Conservation (phyloP, 2,888 invertebrate genomes). For the Keiferia lycopersicella region DNA sequence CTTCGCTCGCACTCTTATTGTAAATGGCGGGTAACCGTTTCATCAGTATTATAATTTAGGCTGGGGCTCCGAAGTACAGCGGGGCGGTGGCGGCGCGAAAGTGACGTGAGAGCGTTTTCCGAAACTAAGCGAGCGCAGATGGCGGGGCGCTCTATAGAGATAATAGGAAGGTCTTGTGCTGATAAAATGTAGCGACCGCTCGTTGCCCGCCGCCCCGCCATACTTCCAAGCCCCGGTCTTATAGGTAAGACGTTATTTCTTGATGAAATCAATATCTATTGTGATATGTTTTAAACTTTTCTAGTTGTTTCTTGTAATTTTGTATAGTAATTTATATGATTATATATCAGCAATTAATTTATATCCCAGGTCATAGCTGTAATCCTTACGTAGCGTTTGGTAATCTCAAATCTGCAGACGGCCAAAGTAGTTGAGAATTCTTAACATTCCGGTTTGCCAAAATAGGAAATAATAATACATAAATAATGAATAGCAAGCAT, state of each 20-base stretch:
- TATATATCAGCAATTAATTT: constrained; percentile 15
- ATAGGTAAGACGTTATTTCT: constrained; percentile 74
- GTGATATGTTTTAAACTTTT: constrained; percentile 62
- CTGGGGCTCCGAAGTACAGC: too few species aligned
- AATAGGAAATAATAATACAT: constrained; percentile 58
- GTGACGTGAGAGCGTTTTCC: too few species aligned
- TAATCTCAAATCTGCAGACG: constrained; percentile 27
- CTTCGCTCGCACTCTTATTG: not conserved
- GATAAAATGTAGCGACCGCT: too few species aligned
- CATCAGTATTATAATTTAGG: constrained; percentile 76
- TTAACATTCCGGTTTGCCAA: constrained; percentile 76
- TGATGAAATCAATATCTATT: constrained; percentile 63
- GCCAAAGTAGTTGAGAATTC: constrained; percentile 63
- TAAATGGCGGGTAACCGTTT: constrained; percentile 48
- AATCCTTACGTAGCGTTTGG: constrained; percentile 15
- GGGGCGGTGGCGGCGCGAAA: too few species aligned
- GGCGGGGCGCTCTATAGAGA: too few species aligned
- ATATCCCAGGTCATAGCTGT: constrained; percentile 1
- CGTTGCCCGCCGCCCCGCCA: too few species aligned
- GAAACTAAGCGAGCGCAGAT: too few species aligned
- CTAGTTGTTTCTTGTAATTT: constrained; percentile 50
- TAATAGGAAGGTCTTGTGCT: too few species aligned
- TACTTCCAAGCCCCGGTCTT: too few species aligned
- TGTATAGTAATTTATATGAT: constrained; percentile 27
- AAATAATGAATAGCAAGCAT: constrained; percentile 43